Percentiles rank a stretch among this genome's conserved stretches.
These are phyloP conservation scores for Nothura maculosa DNA, from an alignment of 2,797 vertebrate genomes.

Conservation along the genomic window DNA sequence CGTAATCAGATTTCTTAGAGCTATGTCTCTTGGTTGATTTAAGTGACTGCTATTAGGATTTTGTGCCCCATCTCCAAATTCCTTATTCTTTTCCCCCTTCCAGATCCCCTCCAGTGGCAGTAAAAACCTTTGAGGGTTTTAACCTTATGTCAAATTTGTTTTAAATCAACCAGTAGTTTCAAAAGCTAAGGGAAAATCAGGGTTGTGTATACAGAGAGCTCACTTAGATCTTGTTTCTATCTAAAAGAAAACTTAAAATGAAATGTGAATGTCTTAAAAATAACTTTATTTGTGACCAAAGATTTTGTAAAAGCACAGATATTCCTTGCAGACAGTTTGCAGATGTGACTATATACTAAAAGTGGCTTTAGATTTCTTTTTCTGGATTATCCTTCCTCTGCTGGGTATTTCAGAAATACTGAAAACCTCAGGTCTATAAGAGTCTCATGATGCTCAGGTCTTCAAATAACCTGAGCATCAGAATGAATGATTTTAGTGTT, in stretches of 20 bases:
- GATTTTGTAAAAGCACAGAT: background rate
- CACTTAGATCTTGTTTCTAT: background rate
- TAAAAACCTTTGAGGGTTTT: background rate
- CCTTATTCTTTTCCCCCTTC: background rate
- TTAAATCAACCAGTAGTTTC: background rate
- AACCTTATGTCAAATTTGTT: background rate
- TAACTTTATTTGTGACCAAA: background rate
- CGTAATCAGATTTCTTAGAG: background rate
- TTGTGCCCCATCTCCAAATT: background rate
- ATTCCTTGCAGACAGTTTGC: background rate
- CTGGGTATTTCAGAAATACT: background rate
- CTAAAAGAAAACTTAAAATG: background rate
- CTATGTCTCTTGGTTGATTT: background rate
- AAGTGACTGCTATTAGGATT: background rate
- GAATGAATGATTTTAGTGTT: background rate
- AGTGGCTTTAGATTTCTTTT: background rate
- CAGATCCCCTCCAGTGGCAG: background rate
- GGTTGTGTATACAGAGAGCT: background rate
- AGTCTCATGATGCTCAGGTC: background rate
- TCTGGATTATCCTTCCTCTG: background rate
- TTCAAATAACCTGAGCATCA: background rate
- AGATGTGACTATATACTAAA: background rate
- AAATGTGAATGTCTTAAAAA: background rate
- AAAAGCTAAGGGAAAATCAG: background rate
- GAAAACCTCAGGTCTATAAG: background rate